phyloP scores from a whole-genome alignment of 2,113 vertebrate genomes.

The Isichthys henryi region DNA sequence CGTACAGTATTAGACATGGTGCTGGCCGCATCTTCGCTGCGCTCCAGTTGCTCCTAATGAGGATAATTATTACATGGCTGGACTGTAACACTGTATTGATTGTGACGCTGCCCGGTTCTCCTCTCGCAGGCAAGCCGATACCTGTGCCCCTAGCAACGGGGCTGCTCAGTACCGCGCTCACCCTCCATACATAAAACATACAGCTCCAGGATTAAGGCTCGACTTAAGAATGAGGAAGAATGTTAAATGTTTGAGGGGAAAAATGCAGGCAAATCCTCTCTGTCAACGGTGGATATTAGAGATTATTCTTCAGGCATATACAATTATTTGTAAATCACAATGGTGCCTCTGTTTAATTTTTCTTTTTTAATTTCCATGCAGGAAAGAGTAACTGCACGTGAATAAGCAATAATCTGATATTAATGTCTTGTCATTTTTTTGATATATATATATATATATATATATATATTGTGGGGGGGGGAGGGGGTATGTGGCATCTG shows the following conservation, averaged over 20 bases:
- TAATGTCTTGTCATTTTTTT: conserved; percentile 40
- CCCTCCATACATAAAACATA: conserved; percentile 57
- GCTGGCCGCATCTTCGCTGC: conserved; percentile 61
- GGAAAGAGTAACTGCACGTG: conserved; percentile 52
- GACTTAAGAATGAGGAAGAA: conserved; percentile 37
- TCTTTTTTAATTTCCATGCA: conserved; percentile 68
- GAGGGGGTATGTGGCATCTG: conserved; percentile 23
- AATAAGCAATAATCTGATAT: conserved; percentile 52
- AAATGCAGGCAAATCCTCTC: conserved; percentile 90
- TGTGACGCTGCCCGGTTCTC: conserved; percentile 65
- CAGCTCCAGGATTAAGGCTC: conserved; percentile 68
- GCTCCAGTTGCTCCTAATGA: conserved; percentile 83
- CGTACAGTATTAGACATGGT: conserved; percentile 62
- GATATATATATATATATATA: conserved; percentile 30
- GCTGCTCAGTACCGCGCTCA: conserved; percentile 47
- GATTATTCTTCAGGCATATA: conserved; percentile 67
- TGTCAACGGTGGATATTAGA: conserved; percentile 99
- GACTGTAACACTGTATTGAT: conserved; percentile 79
- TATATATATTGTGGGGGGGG: neutral
- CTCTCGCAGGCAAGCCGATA: conserved; percentile 57
- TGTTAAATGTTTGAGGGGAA: conserved; percentile 63
- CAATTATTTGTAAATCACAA: conserved; percentile 74
- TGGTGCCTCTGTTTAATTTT: conserved; percentile 76
- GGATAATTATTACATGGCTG: conserved; percentile 86
- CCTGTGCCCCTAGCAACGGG: conserved; percentile 56